Evolutionary conservation across 2,113 vertebrate genomes (phyloP).

Genomic region (Lontra canadensis): DNA sequence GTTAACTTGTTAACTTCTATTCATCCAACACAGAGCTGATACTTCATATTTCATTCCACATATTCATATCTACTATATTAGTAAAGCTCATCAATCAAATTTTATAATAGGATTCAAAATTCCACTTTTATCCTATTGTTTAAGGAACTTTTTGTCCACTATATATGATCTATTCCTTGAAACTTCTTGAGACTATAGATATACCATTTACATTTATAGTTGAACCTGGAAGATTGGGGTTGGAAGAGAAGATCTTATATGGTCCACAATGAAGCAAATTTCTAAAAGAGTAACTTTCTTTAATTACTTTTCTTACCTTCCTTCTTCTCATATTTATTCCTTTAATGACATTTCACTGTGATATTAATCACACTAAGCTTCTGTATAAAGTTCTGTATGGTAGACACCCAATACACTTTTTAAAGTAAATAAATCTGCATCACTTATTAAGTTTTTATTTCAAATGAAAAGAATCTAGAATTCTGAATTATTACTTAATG

Average conservation of each 20-base stretch:
- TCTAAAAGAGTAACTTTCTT: background rate
- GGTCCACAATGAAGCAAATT: background rate
- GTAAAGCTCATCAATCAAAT: background rate
- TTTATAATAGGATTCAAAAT: background rate
- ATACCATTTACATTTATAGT: background rate
- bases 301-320: background rate
- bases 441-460: conserved; percentile 25
- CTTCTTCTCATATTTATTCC: background rate
- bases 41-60: background rate
- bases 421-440: background rate
- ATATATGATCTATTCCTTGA: background rate
- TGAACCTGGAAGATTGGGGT: background rate
- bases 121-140: background rate
- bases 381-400: background rate
- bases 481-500: background rate
- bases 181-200: background rate
- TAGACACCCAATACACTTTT: background rate
- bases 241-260: background rate
- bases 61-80: background rate
- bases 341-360: background rate
- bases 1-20: background rate
- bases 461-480: background rate
- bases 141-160: background rate
- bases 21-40: background rate
- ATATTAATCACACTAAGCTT: background rate